Conservation (phyloP, 2,888 invertebrate species). For the Xanthia icteritia region DNA sequence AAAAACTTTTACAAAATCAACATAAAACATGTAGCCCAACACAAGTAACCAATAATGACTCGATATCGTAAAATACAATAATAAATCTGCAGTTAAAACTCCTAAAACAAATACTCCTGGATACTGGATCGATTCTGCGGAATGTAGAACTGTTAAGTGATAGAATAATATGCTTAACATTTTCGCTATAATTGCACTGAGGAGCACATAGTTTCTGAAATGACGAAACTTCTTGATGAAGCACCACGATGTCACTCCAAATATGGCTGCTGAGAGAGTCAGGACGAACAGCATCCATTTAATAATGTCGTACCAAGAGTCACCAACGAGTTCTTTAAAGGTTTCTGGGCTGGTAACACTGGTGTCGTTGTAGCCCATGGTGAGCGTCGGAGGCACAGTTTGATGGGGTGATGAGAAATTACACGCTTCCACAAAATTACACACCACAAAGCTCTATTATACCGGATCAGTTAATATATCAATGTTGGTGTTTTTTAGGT, state of each 20-base stretch:
- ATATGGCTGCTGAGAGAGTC: not conserved
- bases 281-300: slow-evolving; percentile 23
- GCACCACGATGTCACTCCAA: not conserved
- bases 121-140: not conserved
- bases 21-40: slow-evolving; percentile 19
- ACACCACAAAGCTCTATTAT: not conserved
- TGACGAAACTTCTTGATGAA: slow-evolving; percentile 3
- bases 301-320: not conserved
- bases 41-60: slow-evolving; percentile 16
- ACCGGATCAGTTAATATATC: not conserved
- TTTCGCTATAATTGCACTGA: slow-evolving; percentile 9
- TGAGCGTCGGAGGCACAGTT: not conserved
- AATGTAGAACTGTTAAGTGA: not conserved
- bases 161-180: not conserved
- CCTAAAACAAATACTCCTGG: not conserved
- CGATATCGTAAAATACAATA: slow-evolving; percentile 21
- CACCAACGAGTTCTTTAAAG: slow-evolving; percentile 10
- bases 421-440: not conserved
- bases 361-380: slow-evolving; percentile 5
- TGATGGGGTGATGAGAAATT: not conserved
- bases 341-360: not conserved
- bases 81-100: slow-evolving; percentile 4
- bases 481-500: not conserved
- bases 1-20: slow-evolving; percentile 36
- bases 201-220: slow-evolving; percentile 38